A percentile compares a stretch with the other conserved stretches of the same genome.
Evolutionary conservation across 2,797 vertebrate genomes (phyloP).

Genomic region (Mycteria americana): DNA sequence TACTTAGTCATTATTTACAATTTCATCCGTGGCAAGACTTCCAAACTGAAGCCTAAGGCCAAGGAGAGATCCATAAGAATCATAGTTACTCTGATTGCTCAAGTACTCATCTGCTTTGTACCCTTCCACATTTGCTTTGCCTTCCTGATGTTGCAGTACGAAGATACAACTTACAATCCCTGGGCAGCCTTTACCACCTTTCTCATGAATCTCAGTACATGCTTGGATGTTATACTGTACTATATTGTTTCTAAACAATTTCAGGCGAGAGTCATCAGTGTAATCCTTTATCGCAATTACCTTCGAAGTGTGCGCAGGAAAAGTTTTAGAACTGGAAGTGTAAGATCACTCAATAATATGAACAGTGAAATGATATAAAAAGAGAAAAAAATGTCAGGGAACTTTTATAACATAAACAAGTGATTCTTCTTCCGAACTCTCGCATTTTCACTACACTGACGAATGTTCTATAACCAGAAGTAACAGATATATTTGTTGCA

Average conservation of each 20-base stretch:
- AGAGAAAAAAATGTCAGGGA: neutral
- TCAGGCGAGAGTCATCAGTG: constrained; percentile 94
- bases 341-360: constrained; percentile 89
- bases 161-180: constrained; percentile 71
- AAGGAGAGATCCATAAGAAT: constrained; percentile 96
- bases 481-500: neutral
- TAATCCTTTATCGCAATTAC: constrained; percentile 95
- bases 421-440: neutral
- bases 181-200: constrained; percentile 92
- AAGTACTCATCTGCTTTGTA: constrained; percentile 91
- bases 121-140: constrained; percentile 91
- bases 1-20: constrained; percentile 91
- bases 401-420: neutral
- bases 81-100: constrained; percentile 89
- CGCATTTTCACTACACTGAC: neutral
- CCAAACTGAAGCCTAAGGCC: constrained; percentile 93
- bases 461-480: neutral
- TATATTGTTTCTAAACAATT: constrained; percentile 98
- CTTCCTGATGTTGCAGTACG: constrained; percentile 77
- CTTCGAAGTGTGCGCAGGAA: constrained; percentile 92
- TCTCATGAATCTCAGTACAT: constrained; percentile 95
- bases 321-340: constrained; percentile 85
- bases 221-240: constrained; percentile 92
- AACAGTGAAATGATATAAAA: constrained; percentile 89
- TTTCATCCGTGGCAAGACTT: constrained; percentile 87